Percentiles rank a stretch among this genome's conserved stretches.
phyloP scores from a whole-genome alignment of 2,888 invertebrate genomes.

The Tipula helvola region DNA sequence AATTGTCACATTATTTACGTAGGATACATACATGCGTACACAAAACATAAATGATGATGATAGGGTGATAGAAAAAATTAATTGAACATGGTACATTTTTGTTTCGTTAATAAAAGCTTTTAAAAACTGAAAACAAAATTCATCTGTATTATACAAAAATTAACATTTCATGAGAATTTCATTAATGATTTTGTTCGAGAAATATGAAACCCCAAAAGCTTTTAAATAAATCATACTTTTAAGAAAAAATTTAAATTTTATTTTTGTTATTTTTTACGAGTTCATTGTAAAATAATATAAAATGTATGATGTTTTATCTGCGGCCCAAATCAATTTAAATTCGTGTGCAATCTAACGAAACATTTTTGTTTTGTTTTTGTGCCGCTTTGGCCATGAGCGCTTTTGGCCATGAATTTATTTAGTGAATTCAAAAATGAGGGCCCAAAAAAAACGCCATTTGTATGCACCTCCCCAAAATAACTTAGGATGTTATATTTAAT shows the following conservation, averaged over 20 bases:
- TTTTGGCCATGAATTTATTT: too few species aligned
- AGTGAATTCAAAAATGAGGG: not conserved
- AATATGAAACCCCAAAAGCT: not conserved
- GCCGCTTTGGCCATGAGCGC: not conserved
- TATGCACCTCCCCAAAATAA: not conserved
- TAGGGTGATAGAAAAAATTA: not conserved
- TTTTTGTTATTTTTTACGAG: not conserved
- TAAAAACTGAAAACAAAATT: not conserved
- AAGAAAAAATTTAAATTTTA: not conserved
- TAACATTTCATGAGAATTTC: not conserved
- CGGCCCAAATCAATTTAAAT: not conserved
- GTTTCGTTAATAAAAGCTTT: not conserved
- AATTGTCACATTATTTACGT: not conserved
- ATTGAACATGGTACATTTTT: not conserved
- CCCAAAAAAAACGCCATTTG: not conserved
- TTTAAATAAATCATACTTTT: not conserved
- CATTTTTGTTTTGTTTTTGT: not conserved
- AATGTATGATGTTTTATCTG: not conserved
- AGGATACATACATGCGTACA: not conserved
- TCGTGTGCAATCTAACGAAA: not conserved
- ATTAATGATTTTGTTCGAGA: not conserved
- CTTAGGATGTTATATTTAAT: not conserved
- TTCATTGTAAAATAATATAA: not conserved
- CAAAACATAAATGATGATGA: not conserved
- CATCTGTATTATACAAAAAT: not conserved